Base-by-base conservation (phyloP, 2,888 invertebrate species). In the Amiota mariae region DNA sequence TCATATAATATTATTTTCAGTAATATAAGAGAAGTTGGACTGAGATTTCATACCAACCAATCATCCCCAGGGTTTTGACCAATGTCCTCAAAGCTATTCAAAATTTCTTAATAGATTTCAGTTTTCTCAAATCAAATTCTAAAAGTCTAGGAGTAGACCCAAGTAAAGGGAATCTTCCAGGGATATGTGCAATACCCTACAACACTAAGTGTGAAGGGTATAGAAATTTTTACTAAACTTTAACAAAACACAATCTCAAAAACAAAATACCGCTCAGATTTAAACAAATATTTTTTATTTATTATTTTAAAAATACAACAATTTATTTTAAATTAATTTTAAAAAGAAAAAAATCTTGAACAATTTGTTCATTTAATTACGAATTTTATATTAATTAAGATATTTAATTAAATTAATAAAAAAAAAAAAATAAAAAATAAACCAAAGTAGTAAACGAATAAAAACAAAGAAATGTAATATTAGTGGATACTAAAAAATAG, bases 321-420 rank as follows among this genome's bases (percentile, higher is more conserved):
- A 75, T 79, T 75, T 72, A 80, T 84, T 6, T 6, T 2, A 36
- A 36, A 36, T 36, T 36, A 36, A 36, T 36, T 36, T 36, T 6
- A 36, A 36, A 6, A 36, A 36, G 6, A 36, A 6, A 36, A 36
- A 36, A 2, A 36, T 36, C 36, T 48, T 48, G 11, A 66, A 13
- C 15, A 6, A 49, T 59, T 66, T 66, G 48, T 78, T 78, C 78
- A 81, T 84, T 82, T 85, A 81, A 83, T 81, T 83, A 83, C 84
- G 85, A 83, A 83, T 83, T 83, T 83, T 85, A 36, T 85, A 85
- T 84, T 82, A 84, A 85, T 84, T 82, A 84, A 85, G 78, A 85
- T 84, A 85, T 85, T 78, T 81, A 81, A 79, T 80, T 83, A 75
- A 1, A 24, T 59, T 59, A 74, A 81, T 80, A 75, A 72, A 74